phyloP scores from a whole-genome alignment of 2,797 vertebrate genomes.

The Melanotaenia maccullochi region DNA sequence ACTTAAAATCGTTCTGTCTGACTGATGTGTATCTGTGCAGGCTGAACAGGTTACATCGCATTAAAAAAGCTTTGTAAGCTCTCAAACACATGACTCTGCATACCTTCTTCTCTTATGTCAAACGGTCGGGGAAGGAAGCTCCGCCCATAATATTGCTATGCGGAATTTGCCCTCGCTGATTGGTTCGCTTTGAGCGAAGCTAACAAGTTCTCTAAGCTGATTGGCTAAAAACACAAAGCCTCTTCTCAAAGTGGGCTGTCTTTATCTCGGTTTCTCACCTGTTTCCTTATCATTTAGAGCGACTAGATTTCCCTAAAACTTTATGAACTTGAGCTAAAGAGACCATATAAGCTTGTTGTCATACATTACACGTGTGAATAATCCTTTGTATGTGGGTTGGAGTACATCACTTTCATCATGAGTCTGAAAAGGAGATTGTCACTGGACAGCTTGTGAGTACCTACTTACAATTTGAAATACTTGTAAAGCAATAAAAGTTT shows the following conservation, averaged over 20 bases:
- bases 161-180: background rate
- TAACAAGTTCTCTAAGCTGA: conserved; percentile 24
- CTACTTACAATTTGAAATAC: background rate
- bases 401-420: conserved; percentile 54
- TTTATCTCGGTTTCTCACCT: background rate
- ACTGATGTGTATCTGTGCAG: conserved; percentile 56
- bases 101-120: conserved; percentile 24
- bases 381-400: conserved; percentile 1
- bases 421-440: conserved; percentile 70
- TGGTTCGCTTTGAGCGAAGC: conserved; percentile 11
- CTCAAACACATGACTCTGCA: conserved; percentile 12
- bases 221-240: conserved; percentile 28
- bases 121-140: background rate
- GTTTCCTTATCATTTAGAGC: background rate
- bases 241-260: background rate
- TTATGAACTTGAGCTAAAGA: background rate
- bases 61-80: background rate
- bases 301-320: background rate
- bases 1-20: background rate
- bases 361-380: background rate
- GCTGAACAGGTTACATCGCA: conserved; percentile 30
- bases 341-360: too few relatives aligned
- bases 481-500: background rate
- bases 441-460: conserved; percentile 78
- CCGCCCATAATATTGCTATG: conserved; percentile 6